Evolutionary conservation across 2,113 vertebrate genomes (phyloP), one percentile per base, ranked within the genome.

Genomic region (Acrocephalus arundinaceus): DNA sequence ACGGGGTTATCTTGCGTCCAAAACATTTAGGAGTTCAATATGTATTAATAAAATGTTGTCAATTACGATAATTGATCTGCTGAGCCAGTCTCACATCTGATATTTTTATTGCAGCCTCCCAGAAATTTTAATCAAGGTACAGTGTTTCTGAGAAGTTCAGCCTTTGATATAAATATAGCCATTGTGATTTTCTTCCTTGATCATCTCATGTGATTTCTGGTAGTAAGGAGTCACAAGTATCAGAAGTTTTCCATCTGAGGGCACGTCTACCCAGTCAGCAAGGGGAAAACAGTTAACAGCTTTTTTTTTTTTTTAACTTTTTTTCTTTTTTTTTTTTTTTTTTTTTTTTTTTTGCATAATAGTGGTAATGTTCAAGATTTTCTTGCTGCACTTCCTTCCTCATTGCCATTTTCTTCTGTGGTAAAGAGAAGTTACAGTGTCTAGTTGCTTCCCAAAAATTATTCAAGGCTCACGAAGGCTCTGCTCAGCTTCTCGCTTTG

Each of bases 141-240:
- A 98, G 97, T 98, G 98, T 98, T 99, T 99, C 98, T 98, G 98
- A 99, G 98, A 99, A 99, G 97, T 98, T 96, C 96, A 97, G 95
- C 93, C 63, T 92, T 80, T 79, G 76, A 95, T 97, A 98, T 97
- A 98, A 98, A 98, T 98, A 98, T 97, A 98, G 96, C 98, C 97
- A 98, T 98, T 98, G 98, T 98, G 97, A 98, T 97, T 96, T 97
- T 98, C 97, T 98, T 98, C 98, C 98, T 98, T 96, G 91, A 97
- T 97, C 97, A 92, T 97, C 98, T 98, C 98, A 99, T 98, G 98
- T 99, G 98, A 99, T 98, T 98, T 98, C 98, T 98, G 98, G 98
- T 98, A 98, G 96, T 72, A 94, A 97, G 94, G 98, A 99, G 98
- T 99, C 98, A 99, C 98, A 98, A 98, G 98, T 92, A 98, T 97